Conservation (phyloP, 2,113 vertebrate genomes). For the Trematomus loennbergii region DNA sequence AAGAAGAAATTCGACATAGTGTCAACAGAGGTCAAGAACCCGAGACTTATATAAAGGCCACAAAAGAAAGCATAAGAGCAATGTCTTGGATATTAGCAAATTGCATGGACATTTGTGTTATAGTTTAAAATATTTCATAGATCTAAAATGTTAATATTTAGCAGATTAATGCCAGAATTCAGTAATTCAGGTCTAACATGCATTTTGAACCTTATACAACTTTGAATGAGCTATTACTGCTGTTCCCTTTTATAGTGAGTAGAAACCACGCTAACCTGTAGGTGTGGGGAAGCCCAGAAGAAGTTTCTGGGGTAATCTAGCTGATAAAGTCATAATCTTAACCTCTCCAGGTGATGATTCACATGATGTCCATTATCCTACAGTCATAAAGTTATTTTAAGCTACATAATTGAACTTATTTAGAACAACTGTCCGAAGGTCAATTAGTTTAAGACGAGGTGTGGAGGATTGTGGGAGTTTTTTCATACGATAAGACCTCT, state of each 20-base stretch:
- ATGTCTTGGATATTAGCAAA: neutral
- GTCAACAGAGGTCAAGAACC: too few species aligned
- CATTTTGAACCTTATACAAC: too few species aligned
- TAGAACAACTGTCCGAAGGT: conserved; percentile 30
- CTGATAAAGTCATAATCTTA: neutral
- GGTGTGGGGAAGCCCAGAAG: neutral
- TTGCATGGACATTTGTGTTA: neutral
- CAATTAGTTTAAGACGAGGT: conserved; percentile 9
- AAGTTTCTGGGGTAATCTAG: neutral
- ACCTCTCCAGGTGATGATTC: neutral
- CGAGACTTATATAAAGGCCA: too few species aligned
- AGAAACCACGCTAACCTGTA: neutral
- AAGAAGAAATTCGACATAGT: too few species aligned
- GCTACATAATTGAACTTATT: neutral
- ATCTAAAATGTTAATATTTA: neutral
- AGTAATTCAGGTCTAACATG: neutral
- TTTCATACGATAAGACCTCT: conserved; percentile 10
- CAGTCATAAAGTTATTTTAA: neutral
- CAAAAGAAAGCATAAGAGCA: neutral
- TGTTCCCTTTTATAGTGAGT: neutral
- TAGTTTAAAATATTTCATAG: neutral
- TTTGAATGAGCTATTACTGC: neutral
- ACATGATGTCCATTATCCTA: neutral
- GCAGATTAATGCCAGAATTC: neutral
- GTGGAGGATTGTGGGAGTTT: conserved; percentile 36